Evolutionary conservation across 2,888 invertebrate species (phyloP), one percentile per base, ranked within the genome.

Genomic region (Agrotis puta): DNA sequence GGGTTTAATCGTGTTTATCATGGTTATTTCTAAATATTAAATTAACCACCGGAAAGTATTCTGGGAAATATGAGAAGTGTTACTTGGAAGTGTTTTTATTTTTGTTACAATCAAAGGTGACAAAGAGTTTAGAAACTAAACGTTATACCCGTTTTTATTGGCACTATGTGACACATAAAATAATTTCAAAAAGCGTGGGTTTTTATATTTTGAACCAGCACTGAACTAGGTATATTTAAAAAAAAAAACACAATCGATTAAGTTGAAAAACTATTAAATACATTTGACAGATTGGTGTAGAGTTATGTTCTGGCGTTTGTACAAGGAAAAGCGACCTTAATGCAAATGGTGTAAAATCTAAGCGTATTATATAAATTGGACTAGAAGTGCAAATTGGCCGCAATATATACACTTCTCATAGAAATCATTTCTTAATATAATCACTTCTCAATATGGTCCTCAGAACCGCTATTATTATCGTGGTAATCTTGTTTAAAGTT

Each of bases 1-100:
- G 22, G 18, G 54, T 74, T 67, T 45, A 62, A 47, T 62, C 51
- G 13, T 27, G 24, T 64, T 65, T 54, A 65, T 78, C 43, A 24
- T 13, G 50, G 14, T 48, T 20, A 20, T 48, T 33, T 48, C 13
- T 27, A 27, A 43, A 50, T 72, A 22, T 58, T 18, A 22, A 50
- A 67, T 53, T 48, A 4, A 57, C 14, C 27, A 9, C 22, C 20
- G 43, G n/a, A n/a, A 63, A 16, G n/a, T 70, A 62, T 62, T 62
- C 20, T 16, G 14, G 20, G 51, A 56, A 48, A 3, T 51, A 51
- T 47, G 7, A 20, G 13, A 11, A 50, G 48, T 20, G 2, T n/a
- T 58, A 22, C 16, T 39, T 14, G 0, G n/a, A 20, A 20, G 22
- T 27, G 11, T 14, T 0, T 57, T 13, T 45, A 39, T 51, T 43